These are phyloP conservation scores for Scaptomyza cyrtandrae DNA, from an alignment of 2,888 invertebrate genomes.

Conservation along the genomic window DNA sequence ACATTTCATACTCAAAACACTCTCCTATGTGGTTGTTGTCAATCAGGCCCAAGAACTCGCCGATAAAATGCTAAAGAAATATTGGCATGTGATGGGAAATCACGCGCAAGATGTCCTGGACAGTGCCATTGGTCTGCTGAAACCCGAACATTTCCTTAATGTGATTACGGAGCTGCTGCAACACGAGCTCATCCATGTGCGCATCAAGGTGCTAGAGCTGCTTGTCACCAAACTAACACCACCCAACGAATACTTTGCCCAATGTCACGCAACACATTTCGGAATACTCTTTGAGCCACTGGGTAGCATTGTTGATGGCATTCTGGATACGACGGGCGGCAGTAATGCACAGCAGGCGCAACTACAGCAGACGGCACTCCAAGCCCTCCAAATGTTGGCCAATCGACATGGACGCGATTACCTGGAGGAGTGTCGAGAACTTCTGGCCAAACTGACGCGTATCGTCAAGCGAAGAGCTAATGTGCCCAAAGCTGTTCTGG, in stretches of 20 bases:
- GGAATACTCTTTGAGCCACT: conserved; percentile 87
- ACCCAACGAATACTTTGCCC: conserved; percentile 87
- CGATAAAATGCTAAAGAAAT: conserved; percentile 86
- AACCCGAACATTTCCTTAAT: conserved; percentile 91
- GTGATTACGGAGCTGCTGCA: conserved; percentile 90
- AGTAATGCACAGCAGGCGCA: conserved; percentile 85
- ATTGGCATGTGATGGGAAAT: conserved; percentile 93
- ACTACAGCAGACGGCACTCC: conserved; percentile 92
- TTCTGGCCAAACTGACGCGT: conserved; percentile 88
- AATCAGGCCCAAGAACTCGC: conserved; percentile 87
- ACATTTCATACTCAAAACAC: conserved; percentile 88
- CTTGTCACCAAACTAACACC: conserved; percentile 92
- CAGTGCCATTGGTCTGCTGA: conserved; percentile 91
- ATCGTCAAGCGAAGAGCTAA: conserved; percentile 74
- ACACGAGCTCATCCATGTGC: conserved; percentile 89
- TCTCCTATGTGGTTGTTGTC: conserved; percentile 88
- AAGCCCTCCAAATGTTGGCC: conserved; percentile 93
- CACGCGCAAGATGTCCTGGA: conserved; percentile 92
- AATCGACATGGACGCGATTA: conserved; percentile 89
- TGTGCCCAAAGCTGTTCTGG: conserved; percentile 86
- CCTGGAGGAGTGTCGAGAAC: conserved; percentile 89
- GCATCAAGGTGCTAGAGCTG: conserved; percentile 93
- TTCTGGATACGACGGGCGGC: conserved; percentile 80
- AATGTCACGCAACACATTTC: conserved; percentile 86
- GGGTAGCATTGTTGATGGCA: conserved; percentile 86